Evolutionary conservation across 2,797 vertebrate genomes (phyloP).

Genomic region (Perodicticus potto): DNA sequence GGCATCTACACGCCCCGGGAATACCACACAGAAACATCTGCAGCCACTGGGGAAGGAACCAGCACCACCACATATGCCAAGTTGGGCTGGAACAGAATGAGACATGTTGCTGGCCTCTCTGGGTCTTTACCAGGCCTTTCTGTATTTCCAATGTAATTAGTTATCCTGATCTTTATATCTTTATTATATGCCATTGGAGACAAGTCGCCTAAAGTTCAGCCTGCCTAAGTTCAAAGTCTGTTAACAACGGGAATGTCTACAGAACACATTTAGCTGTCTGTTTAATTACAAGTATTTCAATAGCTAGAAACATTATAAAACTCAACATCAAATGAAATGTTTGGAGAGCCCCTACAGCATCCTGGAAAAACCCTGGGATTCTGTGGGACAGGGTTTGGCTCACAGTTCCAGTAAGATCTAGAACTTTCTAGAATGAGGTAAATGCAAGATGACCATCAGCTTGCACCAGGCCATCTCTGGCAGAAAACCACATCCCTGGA

Average conservation of each 20-base stretch:
- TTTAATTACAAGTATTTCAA: neutral
- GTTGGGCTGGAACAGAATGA: neutral
- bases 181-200: neutral
- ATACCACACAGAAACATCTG: neutral
- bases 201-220: neutral
- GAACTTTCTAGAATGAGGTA: neutral
- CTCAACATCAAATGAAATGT: neutral
- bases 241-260: neutral
- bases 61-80: too few species aligned
- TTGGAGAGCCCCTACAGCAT: neutral
- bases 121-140: neutral
- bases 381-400: neutral
- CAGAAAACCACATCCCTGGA: neutral
- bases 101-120: neutral
- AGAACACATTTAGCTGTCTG: neutral
- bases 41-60: too few species aligned
- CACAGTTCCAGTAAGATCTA: neutral
- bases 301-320: neutral
- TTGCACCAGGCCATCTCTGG: neutral
- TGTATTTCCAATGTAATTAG: neutral
- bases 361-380: neutral
- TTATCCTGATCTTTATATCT: neutral
- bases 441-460: too few species aligned
- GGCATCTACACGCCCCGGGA: neutral
- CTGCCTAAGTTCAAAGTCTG: neutral